phyloP scores from a whole-genome alignment of 2,888 invertebrate genomes.

The Drosophila bunnanda region DNA sequence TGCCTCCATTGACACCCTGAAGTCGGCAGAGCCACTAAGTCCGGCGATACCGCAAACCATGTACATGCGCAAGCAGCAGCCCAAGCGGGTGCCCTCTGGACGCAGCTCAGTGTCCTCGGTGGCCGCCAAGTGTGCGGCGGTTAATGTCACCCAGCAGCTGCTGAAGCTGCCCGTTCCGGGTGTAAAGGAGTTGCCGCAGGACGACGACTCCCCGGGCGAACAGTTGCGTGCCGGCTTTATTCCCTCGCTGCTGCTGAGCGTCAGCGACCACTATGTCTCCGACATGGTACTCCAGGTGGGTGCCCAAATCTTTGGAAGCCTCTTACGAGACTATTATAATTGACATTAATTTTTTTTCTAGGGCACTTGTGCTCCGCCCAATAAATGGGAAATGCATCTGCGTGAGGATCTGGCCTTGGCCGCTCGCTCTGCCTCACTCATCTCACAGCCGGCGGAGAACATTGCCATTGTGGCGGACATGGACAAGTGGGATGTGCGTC shows the following conservation, averaged over 20 bases:
- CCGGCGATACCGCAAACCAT: conserved; percentile 32
- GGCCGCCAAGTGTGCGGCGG: conserved; percentile 78
- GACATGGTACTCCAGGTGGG: conserved; percentile 91
- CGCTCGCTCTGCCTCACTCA: conserved; percentile 86
- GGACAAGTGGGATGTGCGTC: conserved; percentile 90
- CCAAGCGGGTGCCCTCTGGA: conserved; percentile 74
- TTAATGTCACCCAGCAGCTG: conserved; percentile 76
- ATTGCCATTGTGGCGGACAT: conserved; percentile 93
- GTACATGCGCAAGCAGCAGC: conserved; percentile 58
- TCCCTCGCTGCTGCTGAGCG: conserved; percentile 87
- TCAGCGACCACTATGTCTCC: conserved; percentile 89
- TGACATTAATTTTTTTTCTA: conserved; percentile 37
- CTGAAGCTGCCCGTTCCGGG: conserved; percentile 85
- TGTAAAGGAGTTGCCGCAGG: conserved; percentile 79
- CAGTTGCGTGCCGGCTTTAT: conserved; percentile 86
- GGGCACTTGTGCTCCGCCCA: conserved; percentile 87
- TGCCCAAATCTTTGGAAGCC: background rate
- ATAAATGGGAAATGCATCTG: conserved; percentile 87
- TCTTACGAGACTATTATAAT: background rate
- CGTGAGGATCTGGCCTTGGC: conserved; percentile 86
- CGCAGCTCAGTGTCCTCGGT: conserved; percentile 78
- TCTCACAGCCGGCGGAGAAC: conserved; percentile 91
- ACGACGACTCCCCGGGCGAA: conserved; percentile 77
- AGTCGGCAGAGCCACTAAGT: conserved; percentile 64
- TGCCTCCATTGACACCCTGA: conserved; percentile 80